phyloP scores from a whole-genome alignment of 2,797 vertebrate genomes.

The Chaetophractus vellerosus region DNA sequence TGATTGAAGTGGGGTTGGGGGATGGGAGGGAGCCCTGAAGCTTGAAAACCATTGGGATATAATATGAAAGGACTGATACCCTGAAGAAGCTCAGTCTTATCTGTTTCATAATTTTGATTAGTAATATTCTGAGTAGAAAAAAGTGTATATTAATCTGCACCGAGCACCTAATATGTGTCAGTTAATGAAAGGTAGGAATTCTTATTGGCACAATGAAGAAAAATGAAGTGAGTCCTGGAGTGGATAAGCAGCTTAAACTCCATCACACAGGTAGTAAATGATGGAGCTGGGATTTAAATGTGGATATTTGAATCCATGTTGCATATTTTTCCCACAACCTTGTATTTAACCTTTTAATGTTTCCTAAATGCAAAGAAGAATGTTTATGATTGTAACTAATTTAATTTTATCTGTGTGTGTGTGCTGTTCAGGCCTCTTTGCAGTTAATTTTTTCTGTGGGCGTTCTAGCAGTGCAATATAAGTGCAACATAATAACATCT shows the following conservation, averaged over 20 bases:
- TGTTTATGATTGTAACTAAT: too few species aligned
- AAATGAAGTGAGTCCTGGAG: neutral
- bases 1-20: accelerated
- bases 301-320: neutral
- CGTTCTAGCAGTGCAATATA: neutral
- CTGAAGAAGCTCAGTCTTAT: too few species aligned
- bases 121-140: accelerated
- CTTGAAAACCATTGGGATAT: too few species aligned
- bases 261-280: too few species aligned
- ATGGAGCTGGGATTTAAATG: neutral
- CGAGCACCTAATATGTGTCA: neutral
- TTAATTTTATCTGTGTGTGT: neutral
- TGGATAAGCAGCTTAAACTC: neutral
- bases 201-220: neutral
- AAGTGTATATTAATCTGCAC: neutral
- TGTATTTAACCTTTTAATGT: neutral
- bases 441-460: too few species aligned
- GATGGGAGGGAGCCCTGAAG: neutral
- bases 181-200: neutral
- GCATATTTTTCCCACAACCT: accelerated
- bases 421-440: neutral
- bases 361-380: neutral
- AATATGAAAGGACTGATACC: too few species aligned
- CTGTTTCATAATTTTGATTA: neutral
- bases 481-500: too few species aligned